Evolutionary conservation across 1,140 invertebrate species (phyloP).

Genomic region (Drosophila eugracilis): DNA sequence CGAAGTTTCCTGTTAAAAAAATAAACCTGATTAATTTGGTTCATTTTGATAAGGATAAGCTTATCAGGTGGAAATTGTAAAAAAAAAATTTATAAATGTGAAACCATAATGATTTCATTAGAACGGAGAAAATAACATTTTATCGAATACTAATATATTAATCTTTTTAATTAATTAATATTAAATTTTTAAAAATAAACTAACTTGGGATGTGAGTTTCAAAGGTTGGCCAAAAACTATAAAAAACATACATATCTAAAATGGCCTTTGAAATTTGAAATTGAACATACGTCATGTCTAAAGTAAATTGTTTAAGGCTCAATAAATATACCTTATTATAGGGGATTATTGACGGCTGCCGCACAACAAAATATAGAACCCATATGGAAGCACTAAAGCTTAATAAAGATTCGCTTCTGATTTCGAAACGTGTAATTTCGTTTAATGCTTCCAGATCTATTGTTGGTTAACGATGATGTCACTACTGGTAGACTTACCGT

Average conservation of each 20-base stretch:
- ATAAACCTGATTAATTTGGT: not conserved
- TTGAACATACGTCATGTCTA: too few species aligned
- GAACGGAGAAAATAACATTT: too few species aligned
- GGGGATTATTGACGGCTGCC: not conserved
- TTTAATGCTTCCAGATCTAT: constrained; percentile 3
- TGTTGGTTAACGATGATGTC: constrained; percentile 8
- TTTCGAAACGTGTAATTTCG: constrained; percentile 2
- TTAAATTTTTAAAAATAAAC: too few species aligned
- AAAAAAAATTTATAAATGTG: too few species aligned
- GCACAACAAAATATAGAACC: not conserved
- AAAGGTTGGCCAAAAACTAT: too few species aligned
- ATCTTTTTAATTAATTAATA: too few species aligned
- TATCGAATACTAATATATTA: too few species aligned
- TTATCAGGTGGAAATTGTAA: not conserved
- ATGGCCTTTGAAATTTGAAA: too few species aligned
- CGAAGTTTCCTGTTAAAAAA: constrained; percentile 88
- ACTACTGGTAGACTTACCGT: constrained; percentile 87
- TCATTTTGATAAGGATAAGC: not conserved
- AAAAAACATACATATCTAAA: too few species aligned
- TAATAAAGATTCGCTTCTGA: not conserved
- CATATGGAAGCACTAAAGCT: not conserved
- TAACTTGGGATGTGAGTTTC: too few species aligned
- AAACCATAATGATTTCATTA: not conserved
- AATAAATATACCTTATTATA: not conserved
- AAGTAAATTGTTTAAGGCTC: too few species aligned